These are phyloP conservation scores for Sturmia bella DNA, from an alignment of 2,888 invertebrate genomes.

Conservation along the genomic window DNA sequence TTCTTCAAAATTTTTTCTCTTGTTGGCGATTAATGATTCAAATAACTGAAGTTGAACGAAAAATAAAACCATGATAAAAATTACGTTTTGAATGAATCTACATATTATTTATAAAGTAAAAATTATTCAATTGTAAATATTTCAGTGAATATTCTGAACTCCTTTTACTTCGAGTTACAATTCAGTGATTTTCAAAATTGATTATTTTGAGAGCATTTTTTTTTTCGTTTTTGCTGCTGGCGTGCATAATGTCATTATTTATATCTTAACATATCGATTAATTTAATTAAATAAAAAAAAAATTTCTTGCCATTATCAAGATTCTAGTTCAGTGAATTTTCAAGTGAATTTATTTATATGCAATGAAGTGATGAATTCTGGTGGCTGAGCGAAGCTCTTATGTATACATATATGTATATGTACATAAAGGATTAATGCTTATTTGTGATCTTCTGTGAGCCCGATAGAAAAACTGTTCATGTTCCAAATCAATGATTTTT, in stretches of 20 bases:
- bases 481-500: conserved; percentile 53
- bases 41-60: conserved; percentile 2
- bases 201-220: conserved; percentile 5
- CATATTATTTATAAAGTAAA: background rate
- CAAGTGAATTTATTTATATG: conserved; percentile 42
- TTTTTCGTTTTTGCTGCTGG: background rate
- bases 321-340: conserved; percentile 60
- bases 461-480: conserved; percentile 14
- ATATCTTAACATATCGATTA: conserved; percentile 10
- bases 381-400: background rate
- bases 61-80: background rate
- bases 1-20: background rate
- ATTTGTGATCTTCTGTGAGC: conserved; percentile 22
- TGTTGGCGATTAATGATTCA: background rate
- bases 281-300: conserved; percentile 33
- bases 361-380: conserved; percentile 34
- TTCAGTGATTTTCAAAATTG: conserved; percentile 53
- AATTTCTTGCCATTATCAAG: conserved; percentile 19
- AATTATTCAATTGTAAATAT: conserved; percentile 38
- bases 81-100: background rate
- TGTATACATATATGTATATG: background rate
- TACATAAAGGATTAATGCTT: background rate
- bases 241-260: conserved; percentile 15
- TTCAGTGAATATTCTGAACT: conserved; percentile 39
- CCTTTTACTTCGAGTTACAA: conserved; percentile 50